Percentiles rank a stretch among this genome's conserved stretches.
phyloP scores from a whole-genome alignment of 2,113 vertebrate species.

The Pituophis catenifer region DNA sequence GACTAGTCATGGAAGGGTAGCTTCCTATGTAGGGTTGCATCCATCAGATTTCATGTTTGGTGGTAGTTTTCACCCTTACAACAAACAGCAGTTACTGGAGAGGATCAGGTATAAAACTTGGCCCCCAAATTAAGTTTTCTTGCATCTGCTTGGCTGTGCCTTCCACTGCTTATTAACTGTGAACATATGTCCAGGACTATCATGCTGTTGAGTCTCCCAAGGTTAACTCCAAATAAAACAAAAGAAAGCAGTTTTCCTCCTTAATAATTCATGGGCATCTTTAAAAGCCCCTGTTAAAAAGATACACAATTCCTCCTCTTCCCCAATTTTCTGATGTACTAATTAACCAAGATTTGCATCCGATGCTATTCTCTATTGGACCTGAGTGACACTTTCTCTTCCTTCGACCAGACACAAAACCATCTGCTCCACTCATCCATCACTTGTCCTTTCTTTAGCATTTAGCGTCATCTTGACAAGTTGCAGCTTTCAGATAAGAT shows the following conservation, averaged over 20 bases:
- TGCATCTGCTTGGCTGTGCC: slow-evolving; percentile 3
- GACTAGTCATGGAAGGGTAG: background rate
- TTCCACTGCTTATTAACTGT: slow-evolving; percentile 22
- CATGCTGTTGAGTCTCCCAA: slow-evolving; percentile 40
- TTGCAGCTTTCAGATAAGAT: slow-evolving; percentile 39
- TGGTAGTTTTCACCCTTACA: background rate
- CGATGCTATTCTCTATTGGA: slow-evolving; percentile 58
- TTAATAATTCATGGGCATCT: slow-evolving; percentile 62
- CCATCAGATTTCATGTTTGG: too few relatives aligned
- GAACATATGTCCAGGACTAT: slow-evolving; percentile 28
- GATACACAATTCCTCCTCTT: slow-evolving; percentile 60
- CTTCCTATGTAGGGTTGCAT: background rate
- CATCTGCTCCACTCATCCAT: slow-evolving; percentile 50
- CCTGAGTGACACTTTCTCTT: slow-evolving; percentile 57
- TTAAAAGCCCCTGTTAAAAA: slow-evolving; percentile 66
- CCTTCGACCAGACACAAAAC: slow-evolving; percentile 43
- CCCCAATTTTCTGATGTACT: slow-evolving; percentile 67
- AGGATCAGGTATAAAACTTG: background rate
- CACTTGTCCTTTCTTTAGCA: slow-evolving; percentile 47
- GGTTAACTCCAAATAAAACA: slow-evolving; percentile 61
- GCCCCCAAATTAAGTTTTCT: background rate
- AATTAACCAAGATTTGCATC: slow-evolving; percentile 67
- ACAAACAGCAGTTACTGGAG: background rate
- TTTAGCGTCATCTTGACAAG: slow-evolving; percentile 47
- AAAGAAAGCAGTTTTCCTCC: slow-evolving; percentile 53